Conservation (phyloP, 2,888 invertebrate species). For the Oithona nana region DNA sequence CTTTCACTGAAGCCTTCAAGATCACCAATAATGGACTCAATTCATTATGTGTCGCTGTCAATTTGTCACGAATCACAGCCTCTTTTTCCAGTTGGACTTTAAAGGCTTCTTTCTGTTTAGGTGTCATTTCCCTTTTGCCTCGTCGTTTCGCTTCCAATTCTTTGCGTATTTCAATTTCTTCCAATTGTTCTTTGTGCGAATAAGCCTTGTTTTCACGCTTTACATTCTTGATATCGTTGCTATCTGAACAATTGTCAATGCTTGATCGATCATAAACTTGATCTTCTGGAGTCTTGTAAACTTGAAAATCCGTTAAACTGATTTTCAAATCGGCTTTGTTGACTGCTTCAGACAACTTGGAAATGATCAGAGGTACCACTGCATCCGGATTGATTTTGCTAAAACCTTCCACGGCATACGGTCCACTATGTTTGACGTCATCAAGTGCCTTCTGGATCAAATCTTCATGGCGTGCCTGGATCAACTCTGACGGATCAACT, state of each 20-base stretch:
- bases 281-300: conserved; percentile 64
- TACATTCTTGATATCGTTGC: conserved; percentile 39
- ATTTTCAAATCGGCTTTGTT: not conserved
- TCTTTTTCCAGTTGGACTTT: conserved; percentile 33
- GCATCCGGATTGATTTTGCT: not conserved
- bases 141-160: conserved; percentile 77
- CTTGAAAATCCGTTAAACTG: conserved; percentile 24
- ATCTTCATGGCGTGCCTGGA: too few species aligned
- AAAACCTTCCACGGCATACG: not conserved
- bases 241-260: conserved; percentile 48
- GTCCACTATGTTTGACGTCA: not conserved
- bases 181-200: conserved; percentile 87
- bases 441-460: not conserved
- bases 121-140: conserved; percentile 51
- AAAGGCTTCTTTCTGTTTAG: conserved; percentile 80
- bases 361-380: not conserved
- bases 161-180: conserved; percentile 73
- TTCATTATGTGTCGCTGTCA: conserved; percentile 26
- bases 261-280: conserved; percentile 76
- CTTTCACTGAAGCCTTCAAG: conserved; percentile 27
- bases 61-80: conserved; percentile 45
- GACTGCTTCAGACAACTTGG: not conserved
- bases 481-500: not conserved
- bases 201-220: conserved; percentile 91
- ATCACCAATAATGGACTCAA: conserved; percentile 19